Evolutionary conservation across 2,797 vertebrate genomes (phyloP), one percentile per base, ranked within the genome.

Genomic region (Pampus argenteus): DNA sequence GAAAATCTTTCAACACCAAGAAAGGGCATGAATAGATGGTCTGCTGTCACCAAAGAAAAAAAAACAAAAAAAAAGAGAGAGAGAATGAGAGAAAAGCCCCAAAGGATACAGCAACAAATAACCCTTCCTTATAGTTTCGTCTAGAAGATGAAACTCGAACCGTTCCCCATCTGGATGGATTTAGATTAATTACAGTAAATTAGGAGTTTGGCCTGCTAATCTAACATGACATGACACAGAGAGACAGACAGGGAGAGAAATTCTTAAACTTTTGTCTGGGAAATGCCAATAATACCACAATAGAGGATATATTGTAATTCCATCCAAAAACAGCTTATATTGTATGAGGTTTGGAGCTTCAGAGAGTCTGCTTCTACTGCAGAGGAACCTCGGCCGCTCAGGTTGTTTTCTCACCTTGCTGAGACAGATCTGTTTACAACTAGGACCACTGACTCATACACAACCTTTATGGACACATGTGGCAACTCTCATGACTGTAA

Each of bases 161-260:
- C 56, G 36, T 76, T 77, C 55, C 38, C 69, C 84, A 89, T 86
- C 78, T 86, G 85, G 85, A 82, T 61, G 71, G 79, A 83, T 80
- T 90, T 77, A 86, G 73, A 84, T 88, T 84, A 60, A 86, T 88
- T 81, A 85, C 63, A 76, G 29, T 65, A 60, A 79, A 74, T 57
- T 54, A 64, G 2, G 22, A 63, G 58, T 83, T 88, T 72, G 83
- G 80, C 56, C 51, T 47, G 71, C 68, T 86, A 84, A 86, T 87
- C 78, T 74, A 78, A 83, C 84, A 86, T 77, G 75, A 79, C 76
- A 82, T 31, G 2, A 72, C 60, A 65, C 11, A 71, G 22, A 68
- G 31, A 67, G 56, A 69, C 15, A 38, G 20, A 44, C 23, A 51
- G 25, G 50, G 15, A 71, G n/a, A 45, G 9, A 69, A 26, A 48